Evolutionary conservation across 2,888 invertebrate genomes (phyloP).

Genomic region (Rhagium mordax): DNA sequence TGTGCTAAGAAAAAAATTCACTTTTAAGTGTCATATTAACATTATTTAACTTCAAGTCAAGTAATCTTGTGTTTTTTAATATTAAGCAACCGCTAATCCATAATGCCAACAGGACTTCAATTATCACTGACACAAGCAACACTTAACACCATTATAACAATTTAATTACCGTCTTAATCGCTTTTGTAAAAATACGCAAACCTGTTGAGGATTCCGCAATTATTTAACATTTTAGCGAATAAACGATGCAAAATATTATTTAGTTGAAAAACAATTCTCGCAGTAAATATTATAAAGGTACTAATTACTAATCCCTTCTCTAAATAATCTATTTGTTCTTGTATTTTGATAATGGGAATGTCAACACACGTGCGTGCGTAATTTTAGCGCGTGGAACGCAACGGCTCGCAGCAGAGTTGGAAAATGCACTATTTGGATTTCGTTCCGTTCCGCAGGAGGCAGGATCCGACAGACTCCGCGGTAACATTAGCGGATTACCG

Average conservation of each 20-base stretch:
- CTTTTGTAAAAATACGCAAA: neutral
- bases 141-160: conserved; percentile 1
- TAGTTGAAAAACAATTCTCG: neutral
- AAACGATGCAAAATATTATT: neutral
- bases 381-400: neutral
- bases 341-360: conserved; percentile 1
- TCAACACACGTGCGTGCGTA: conserved; percentile 7
- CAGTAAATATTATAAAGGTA: neutral
- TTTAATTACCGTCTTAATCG: neutral
- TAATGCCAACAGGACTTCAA: conserved; percentile 1
- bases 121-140: neutral
- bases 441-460: neutral
- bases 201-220: neutral
- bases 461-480: neutral
- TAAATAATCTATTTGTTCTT: conserved; percentile 8
- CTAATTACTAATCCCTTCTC: conserved; percentile 2
- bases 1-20: neutral
- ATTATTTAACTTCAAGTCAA: neutral
- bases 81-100: conserved; percentile 5
- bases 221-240: neutral
- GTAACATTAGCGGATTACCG: neutral
- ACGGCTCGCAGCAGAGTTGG: neutral
- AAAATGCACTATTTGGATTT: conserved; percentile 5
- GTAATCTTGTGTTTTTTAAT: neutral
- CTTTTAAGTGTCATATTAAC: conserved; percentile 4